phyloP scores from a whole-genome alignment of 2,888 invertebrate species.

The Lordiphosa andalusiaca region DNA sequence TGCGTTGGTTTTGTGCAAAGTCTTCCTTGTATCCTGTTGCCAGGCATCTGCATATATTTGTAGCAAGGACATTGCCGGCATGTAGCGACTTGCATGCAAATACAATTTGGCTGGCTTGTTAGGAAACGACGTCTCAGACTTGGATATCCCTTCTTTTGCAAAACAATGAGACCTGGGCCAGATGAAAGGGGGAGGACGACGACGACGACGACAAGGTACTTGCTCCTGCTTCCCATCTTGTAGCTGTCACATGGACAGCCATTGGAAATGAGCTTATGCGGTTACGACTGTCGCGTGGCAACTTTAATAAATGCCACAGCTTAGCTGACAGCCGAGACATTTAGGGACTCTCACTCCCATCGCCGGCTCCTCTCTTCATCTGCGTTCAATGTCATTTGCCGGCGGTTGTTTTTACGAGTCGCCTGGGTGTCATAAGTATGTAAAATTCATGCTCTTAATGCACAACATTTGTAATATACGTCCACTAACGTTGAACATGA shows the following conservation, averaged over 20 bases:
- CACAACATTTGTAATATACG: constrained; percentile 62
- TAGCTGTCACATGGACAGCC: constrained; percentile 64
- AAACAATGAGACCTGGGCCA: constrained; percentile 56
- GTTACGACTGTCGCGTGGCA: constrained; percentile 62
- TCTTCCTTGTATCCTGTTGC: constrained; percentile 44
- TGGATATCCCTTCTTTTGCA: constrained; percentile 38
- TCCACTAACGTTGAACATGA: constrained; percentile 31
- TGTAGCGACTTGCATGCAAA: constrained; percentile 67
- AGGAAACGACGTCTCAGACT: constrained; percentile 35
- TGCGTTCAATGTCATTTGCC: constrained; percentile 62
- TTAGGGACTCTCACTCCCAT: constrained; percentile 4
- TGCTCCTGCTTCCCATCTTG: constrained; percentile 19
- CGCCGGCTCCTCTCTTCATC: constrained; percentile 13
- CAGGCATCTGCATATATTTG: constrained; percentile 69
- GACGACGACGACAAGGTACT: too few relatives aligned
- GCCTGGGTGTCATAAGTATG: constrained; percentile 68
- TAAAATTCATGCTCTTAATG: constrained; percentile 67
- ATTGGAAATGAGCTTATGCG: constrained; percentile 68
- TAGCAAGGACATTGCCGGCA: constrained; percentile 63
- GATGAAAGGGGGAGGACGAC: neutral
- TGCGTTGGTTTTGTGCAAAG: constrained; percentile 51
- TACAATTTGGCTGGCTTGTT: constrained; percentile 71
- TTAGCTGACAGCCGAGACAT: constrained; percentile 49
- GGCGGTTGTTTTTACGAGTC: constrained; percentile 60
- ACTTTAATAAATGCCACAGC: constrained; percentile 66